A percentile compares a stretch with the other conserved stretches of the same genome.
These are phyloP conservation scores for Origma solitaria DNA, from an alignment of 2,113 vertebrate genomes.

Conservation along the genomic window DNA sequence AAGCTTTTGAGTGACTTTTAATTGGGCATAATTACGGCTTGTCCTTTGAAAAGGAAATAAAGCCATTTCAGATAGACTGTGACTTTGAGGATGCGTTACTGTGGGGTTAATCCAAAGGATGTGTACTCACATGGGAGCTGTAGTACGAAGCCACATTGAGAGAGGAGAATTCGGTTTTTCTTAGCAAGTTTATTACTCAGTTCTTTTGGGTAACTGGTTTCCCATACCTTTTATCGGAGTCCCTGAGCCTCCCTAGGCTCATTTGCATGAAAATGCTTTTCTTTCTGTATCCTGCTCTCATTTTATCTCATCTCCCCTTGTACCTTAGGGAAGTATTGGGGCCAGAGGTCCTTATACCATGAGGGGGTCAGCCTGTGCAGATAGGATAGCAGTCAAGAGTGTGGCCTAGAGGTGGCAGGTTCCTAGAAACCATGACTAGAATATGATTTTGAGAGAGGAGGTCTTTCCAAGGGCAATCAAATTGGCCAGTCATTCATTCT, in stretches of 20 bases:
- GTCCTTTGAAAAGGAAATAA: not conserved
- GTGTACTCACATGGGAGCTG: not conserved
- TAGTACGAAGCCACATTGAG: not conserved
- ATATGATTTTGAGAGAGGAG: not conserved
- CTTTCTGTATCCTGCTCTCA: not conserved
- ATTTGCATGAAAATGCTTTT: not conserved
- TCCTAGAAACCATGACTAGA: not conserved
- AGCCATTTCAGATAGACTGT: not conserved
- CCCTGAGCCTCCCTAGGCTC: not conserved
- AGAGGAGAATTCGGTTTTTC: not conserved
- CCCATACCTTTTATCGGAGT: not conserved
- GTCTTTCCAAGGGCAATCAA: not conserved
- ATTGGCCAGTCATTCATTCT: not conserved
- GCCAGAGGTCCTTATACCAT: accelerated
- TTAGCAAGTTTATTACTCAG: not conserved
- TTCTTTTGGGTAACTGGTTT: not conserved
- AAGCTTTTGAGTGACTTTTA: not conserved
- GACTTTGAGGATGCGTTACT: not conserved
- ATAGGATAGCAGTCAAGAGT: not conserved
- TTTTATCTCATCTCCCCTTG: not conserved
- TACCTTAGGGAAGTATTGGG: not conserved
- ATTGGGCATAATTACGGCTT: not conserved
- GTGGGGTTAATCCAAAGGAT: not conserved
- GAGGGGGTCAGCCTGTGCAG: not conserved
- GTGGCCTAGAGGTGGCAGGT: not conserved